Conservation (phyloP, 2,888 invertebrate genomes). For the Osmoderma eremita region DNA sequence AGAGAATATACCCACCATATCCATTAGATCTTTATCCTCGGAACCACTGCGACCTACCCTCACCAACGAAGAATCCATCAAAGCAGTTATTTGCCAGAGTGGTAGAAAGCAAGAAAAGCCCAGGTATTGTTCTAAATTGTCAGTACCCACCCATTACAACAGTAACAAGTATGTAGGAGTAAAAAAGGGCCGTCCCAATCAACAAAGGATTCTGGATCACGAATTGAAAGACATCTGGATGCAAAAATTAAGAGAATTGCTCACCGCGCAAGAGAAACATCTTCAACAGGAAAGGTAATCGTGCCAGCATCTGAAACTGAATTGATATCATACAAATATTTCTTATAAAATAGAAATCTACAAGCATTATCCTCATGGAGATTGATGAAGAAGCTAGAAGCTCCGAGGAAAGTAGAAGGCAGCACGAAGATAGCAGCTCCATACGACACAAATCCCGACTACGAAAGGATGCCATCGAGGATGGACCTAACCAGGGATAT, state of each 20-base stretch:
- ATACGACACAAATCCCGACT: conserved; percentile 70
- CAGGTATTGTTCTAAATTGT: conserved; percentile 59
- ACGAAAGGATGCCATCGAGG: conserved; percentile 66
- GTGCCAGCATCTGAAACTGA: not conserved
- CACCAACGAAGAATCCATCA: conserved; percentile 6
- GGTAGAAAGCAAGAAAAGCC: conserved; percentile 48
- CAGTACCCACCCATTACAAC: conserved; percentile 63
- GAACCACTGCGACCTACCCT: not conserved
- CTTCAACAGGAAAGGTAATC: conserved; percentile 72
- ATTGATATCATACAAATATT: not conserved
- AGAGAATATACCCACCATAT: conserved; percentile 31
- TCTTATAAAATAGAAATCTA: conserved; percentile 36
- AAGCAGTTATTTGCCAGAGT: not conserved
- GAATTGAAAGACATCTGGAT: conserved; percentile 66
- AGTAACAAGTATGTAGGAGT: conserved; percentile 64
- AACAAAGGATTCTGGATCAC: conserved; percentile 61
- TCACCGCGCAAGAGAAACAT: conserved; percentile 67
- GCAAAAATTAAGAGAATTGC: conserved; percentile 68
- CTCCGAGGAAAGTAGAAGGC: conserved; percentile 25
- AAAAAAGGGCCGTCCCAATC: conserved; percentile 52
- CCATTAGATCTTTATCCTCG: conserved; percentile 31
- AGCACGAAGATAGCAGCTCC: conserved; percentile 55
- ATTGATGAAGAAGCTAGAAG: conserved; percentile 42
- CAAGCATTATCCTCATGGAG: conserved; percentile 43
- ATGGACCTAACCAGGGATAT: conserved; percentile 55